A percentile compares a stretch with the other conserved stretches of the same genome.
Conservation (phyloP, 2,113 vertebrate genomes). For the Sula dactylatra region DNA sequence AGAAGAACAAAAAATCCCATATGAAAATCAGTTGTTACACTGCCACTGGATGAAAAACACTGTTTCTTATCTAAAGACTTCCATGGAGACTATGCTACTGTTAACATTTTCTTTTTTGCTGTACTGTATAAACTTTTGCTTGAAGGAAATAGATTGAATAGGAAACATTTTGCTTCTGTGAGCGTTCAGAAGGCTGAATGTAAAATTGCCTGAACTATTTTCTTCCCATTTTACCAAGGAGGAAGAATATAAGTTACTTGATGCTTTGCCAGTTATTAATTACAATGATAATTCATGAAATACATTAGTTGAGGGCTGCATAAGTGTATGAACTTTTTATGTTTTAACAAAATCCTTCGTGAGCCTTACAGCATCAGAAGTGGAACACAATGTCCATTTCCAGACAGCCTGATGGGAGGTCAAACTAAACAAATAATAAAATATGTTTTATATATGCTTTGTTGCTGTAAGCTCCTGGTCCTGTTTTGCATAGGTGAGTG, state of each 20-base stretch:
- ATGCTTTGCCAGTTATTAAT: not conserved
- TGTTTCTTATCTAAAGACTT: not conserved
- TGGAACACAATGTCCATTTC: not conserved
- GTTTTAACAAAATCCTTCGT: not conserved
- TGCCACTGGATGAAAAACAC: not conserved
- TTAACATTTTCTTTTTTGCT: not conserved
- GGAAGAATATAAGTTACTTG: not conserved
- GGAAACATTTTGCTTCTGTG: not conserved
- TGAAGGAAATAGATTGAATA: not conserved
- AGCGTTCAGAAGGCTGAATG: not conserved
- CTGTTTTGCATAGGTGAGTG: not conserved
- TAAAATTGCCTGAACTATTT: not conserved
- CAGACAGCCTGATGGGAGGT: not conserved
- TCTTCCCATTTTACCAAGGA: not conserved
- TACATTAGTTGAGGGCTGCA: not conserved
- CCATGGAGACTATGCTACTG: not conserved
- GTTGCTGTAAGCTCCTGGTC: not conserved
- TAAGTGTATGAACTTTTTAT: not conserved
- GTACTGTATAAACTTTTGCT: not conserved
- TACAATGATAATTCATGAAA: not conserved
- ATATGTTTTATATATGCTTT: not conserved
- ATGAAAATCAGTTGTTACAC: not conserved
- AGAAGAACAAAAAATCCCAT: not conserved
- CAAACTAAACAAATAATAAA: not conserved
- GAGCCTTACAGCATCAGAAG: not conserved